Conservation (phyloP, 1,140 invertebrate species). For the Heliothis subflexa region DNA sequence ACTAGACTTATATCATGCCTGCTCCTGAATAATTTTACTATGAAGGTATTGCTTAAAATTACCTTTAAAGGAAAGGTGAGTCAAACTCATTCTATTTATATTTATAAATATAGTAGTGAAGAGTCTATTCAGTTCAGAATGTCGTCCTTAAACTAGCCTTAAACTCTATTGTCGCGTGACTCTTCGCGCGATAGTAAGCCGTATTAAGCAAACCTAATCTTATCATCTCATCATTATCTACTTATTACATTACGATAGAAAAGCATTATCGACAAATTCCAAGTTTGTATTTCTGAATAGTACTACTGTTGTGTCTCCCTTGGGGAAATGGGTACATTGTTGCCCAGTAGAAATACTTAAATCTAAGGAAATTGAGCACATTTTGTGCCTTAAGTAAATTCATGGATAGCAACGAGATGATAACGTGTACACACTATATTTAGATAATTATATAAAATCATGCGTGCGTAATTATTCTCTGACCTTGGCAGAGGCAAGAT, state of each 20-base stretch:
- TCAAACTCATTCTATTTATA: too few species aligned
- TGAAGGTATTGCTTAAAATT: too few species aligned
- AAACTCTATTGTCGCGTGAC: too few species aligned
- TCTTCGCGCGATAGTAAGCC: background rate
- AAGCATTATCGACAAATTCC: constrained; percentile 26
- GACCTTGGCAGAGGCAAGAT: constrained; percentile 68
- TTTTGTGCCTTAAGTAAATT: background rate
- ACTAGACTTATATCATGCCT: too few species aligned
- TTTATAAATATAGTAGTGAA: too few species aligned
- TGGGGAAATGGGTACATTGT: too few species aligned
- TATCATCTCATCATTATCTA: background rate
- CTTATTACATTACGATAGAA: background rate
- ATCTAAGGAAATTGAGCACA: background rate
- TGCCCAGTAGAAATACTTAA: too few species aligned
- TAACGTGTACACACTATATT: constrained; percentile 42
- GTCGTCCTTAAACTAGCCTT: too few species aligned
- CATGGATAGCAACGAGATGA: constrained; percentile 36
- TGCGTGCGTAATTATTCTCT: constrained; percentile 60
- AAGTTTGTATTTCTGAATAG: background rate
- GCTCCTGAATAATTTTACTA: too few species aligned
- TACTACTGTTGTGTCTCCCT: background rate
- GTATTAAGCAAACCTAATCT: constrained; percentile 3
- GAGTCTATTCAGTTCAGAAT: too few species aligned
- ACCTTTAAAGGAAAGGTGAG: too few species aligned
- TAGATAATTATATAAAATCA: constrained; percentile 55